Conservation (phyloP, 2,797 vertebrate species). For the Botia almorhae region DNA sequence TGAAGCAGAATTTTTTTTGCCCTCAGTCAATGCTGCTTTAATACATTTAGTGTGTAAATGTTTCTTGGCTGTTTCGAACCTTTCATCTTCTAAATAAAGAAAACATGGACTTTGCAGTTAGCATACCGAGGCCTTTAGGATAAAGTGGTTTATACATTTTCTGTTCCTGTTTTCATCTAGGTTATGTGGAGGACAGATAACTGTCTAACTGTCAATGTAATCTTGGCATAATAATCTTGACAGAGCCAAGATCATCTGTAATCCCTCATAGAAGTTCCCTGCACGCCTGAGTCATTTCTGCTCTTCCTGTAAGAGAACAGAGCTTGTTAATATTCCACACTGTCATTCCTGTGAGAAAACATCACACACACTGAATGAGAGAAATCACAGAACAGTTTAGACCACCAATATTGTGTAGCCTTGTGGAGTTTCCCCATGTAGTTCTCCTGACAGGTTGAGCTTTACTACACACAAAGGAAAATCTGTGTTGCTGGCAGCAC, state of each 20-base stretch:
- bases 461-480: constrained; percentile 60
- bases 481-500: constrained; percentile 65
- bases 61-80: too few species aligned
- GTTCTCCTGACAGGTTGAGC: constrained; percentile 49
- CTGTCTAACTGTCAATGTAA: too few species aligned
- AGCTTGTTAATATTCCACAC: constrained; percentile 14
- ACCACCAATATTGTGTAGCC: background rate
- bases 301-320: background rate
- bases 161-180: too few species aligned
- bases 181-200: too few species aligned
- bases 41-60: background rate
- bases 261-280: background rate
- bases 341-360: background rate
- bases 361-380: background rate
- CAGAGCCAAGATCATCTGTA: background rate
- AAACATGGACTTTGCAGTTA: too few species aligned
- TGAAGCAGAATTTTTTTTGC: background rate
- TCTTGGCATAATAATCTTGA: too few species aligned
- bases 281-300: background rate
- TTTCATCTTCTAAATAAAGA: too few species aligned
- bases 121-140: too few species aligned
- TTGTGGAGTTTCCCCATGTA: background rate
- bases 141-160: too few species aligned
- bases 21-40: background rate
- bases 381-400: background rate